Evolutionary conservation across 1,140 invertebrate species (phyloP), one percentile per base, ranked within the genome.

Genomic region (Pseudomyrmex flavicornis): DNA sequence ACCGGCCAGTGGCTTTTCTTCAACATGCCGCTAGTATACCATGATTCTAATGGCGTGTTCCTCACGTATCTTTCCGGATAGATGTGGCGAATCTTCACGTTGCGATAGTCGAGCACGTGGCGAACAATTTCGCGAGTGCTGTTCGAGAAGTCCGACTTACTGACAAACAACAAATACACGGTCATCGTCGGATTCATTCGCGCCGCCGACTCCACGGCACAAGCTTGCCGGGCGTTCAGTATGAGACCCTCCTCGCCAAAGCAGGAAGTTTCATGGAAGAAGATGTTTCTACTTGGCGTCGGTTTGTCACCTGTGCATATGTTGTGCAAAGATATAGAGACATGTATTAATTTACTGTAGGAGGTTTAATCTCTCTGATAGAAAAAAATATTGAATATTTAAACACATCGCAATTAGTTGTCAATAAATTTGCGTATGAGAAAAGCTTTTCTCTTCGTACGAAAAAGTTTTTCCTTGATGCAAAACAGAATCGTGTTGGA

Each of bases 181-280:
- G 94, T 92, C 73, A 93, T 94, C 68, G 94, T 93, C 13, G 96
- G 96, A 92, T 97, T 96, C 89, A 95, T 93, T 50, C 92, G 88
- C 1, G 96, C 96, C 0, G 96, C 96, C 0, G 96, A 96, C 93
- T 97, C 96, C 1, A 97, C 95, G 0, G 96, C 95, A 86, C 96
- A 97, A 0, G 96, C 96, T 88, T 97, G 95, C 20, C 96, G 92
- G 0, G 95, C 77, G 26, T 92, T 95, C 22, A 96, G 85, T 10
- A 91, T 72, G 1, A 93, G 89, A 74, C 93, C 94, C 3, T 91
- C 91, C 12, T 91, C 90, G 0, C 85, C 85, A 84, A 93, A 94
- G 54, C 95, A 95, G 0, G 94, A 95, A 1, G 95, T 96, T 86
- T 96, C 95, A 59, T 95, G 95, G 80, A 96, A 96, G 83, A 96